Base-by-base conservation (phyloP, 2,888 invertebrate species). In the Luperina nickerlii region DNA sequence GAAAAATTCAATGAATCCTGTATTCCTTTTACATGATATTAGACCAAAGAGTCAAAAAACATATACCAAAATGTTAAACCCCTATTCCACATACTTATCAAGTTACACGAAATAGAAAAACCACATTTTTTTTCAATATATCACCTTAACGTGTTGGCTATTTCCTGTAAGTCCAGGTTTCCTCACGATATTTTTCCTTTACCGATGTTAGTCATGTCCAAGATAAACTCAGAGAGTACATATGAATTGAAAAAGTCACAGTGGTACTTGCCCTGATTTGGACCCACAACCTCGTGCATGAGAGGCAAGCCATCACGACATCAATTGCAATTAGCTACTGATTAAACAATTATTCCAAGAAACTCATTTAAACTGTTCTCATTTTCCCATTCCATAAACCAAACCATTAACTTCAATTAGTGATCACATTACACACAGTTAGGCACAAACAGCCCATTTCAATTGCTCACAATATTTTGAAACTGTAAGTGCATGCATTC, bases 391-490 rank as follows among this genome's bases (percentile, higher is more conserved):
- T 11, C 38, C 60, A 73, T 66, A 70, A 72, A 72, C 45, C 60
- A 70, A 66, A 24, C 72, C 78, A 73, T 86, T 83, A 63, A 65
- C 18, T 78, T 60, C 62, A 86, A 65, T 83, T 75, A 65, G n/a
- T 67, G 79, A 66, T 74, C 42, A 77, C 38, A 83, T 85, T 73
- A 77, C 80, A 73, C 80, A 67, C 83, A 75, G 42, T 85, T 85
- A 70, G 48, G 51, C 68, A 38, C 77, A 68, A 81, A 71, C 63
- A 60, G 63, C 51, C 69, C 62, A 71, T 83, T 89, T 83, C 81
- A 85, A 84, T 79, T 75, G 78, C 78, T 27, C 60, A 4, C 57
- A 77, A 84, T 81, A 81, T 82, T 82, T 80, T 83, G 63, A 78
- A 81, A 73, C 65, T 51, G 57, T 76, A 79, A 83, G 81, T 78